phyloP scores from a whole-genome alignment of 1,140 invertebrate genomes.

The Brachionus calyciflorus region DNA sequence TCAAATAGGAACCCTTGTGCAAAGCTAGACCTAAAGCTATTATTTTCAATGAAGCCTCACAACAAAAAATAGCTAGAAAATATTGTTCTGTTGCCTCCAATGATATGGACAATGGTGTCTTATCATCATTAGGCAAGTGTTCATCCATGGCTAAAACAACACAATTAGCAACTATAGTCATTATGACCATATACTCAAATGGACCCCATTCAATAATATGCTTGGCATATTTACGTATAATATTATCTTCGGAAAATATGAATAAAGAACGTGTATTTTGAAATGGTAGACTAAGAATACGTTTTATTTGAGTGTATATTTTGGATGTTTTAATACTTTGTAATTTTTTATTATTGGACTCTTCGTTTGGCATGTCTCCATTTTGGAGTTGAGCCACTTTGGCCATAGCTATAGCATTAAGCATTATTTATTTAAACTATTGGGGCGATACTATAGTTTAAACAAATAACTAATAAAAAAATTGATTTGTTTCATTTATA shows the following conservation, averaged over 20 bases:
- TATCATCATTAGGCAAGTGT: slow-evolving; percentile 94
- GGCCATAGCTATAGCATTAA: slow-evolving; percentile 40
- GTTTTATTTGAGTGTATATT: neutral
- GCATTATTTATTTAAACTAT: too few relatives aligned
- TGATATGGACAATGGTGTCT: slow-evolving; percentile 94
- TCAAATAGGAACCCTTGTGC: slow-evolving; percentile 96
- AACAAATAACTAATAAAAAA: too few relatives aligned
- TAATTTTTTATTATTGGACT: neutral
- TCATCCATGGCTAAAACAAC: slow-evolving; percentile 98
- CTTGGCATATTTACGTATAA: slow-evolving; percentile 90
- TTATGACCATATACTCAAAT: slow-evolving; percentile 99
- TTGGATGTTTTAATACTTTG: neutral
- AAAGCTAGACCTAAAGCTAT: slow-evolving; percentile 98
- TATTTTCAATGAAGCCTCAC: slow-evolving; percentile 99
- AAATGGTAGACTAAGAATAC: slow-evolving; percentile 17
- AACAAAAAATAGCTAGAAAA: slow-evolving; percentile 99
- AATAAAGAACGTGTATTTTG: slow-evolving; percentile 70
- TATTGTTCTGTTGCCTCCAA: slow-evolving; percentile 98
- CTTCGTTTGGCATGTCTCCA: neutral
- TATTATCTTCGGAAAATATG: slow-evolving; percentile 96
- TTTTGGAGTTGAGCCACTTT: neutral
- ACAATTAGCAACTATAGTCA: slow-evolving; percentile 99
- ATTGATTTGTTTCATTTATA: too few relatives aligned
- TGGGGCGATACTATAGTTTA: too few relatives aligned
- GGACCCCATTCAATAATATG: slow-evolving; percentile 98